These are phyloP conservation scores for Calidris pugnax DNA, from an alignment of 2,113 vertebrate genomes.

Conservation along the genomic window DNA sequence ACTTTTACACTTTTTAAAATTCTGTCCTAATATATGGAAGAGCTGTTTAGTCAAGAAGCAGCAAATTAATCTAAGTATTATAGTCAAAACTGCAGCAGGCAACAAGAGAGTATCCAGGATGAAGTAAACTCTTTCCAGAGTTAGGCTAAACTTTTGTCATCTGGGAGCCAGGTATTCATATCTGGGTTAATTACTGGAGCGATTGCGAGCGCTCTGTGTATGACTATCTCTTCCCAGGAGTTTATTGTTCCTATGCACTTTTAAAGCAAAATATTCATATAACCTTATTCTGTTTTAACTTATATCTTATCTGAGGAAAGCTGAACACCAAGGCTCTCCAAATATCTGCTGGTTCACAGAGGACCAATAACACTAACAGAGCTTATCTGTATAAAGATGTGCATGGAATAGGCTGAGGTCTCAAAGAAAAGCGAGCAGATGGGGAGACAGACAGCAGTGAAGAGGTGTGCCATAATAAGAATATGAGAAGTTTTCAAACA, in stretches of 20 bases:
- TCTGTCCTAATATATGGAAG: background rate
- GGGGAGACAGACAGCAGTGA: background rate
- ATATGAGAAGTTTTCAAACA: background rate
- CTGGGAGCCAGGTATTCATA: background rate
- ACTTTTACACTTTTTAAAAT: background rate
- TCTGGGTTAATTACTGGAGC: background rate
- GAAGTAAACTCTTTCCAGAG: background rate
- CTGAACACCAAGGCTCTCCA: background rate
- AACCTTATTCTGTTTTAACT: background rate
- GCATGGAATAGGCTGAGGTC: background rate
- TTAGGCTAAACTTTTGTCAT: background rate
- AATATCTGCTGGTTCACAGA: background rate
- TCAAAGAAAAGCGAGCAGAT: background rate
- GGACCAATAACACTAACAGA: background rate
- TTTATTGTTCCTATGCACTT: background rate
- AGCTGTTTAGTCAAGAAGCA: background rate
- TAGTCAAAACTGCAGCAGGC: background rate
- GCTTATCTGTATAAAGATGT: background rate
- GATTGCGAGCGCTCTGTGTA: rapidly evolving
- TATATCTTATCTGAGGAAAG: background rate
- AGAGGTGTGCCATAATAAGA: background rate
- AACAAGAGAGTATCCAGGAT: background rate
- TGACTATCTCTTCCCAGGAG: background rate
- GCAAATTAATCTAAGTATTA: background rate
- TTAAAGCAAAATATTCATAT: background rate